Base-by-base conservation (phyloP, 2,113 vertebrate genomes). In the Brachyhypopomus occidentalis region DNA sequence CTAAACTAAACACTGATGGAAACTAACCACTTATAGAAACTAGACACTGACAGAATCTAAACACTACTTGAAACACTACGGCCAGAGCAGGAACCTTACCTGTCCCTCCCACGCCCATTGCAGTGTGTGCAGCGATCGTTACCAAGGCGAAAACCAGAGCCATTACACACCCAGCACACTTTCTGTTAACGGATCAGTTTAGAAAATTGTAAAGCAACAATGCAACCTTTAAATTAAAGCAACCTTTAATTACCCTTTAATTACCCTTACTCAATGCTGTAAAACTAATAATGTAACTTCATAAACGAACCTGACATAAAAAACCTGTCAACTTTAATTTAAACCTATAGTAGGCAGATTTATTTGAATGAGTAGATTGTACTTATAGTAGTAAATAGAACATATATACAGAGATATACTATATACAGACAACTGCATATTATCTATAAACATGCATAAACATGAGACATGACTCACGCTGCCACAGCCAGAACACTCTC, bases 101-200 rank as follows among this genome's bases (percentile, higher is more conserved):
- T 92, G 19, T 88, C 88, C 23, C 88, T 79, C n/a, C 93, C 93
- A 62, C 86, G 83, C 5, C 94, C 93, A 0, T 0, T 78, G 86
- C 94, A 95, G 67, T 88, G 85, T 20, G 27, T n/a, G 78, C 94
- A 95, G 19, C 56, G 83, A 2, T 92, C 85, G 1, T 88, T 48
- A 63, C 70, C 36, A 0, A 73, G 20, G 34, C 83, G 85, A 20
- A 11, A 80, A 66, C 94, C 90, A 38, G 88, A 90, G 45, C 93
- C 93, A 70, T 93, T 89, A 87, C 94, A 95, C n/a, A 89, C 80
- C 87, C 88, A 89, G 67, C 94, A 95, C 72, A 90, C 79, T 91
- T 91, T 92, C 94, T 94, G 82, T 27, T n/a, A 80, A 75, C 2
- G 45, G 23, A 85, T 27, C 23, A 63, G 34, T 75, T 75, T 22